Evolutionary conservation across 2,113 vertebrate genomes (phyloP), one percentile per base, ranked within the genome.

Genomic region (Regulus satrapa): DNA sequence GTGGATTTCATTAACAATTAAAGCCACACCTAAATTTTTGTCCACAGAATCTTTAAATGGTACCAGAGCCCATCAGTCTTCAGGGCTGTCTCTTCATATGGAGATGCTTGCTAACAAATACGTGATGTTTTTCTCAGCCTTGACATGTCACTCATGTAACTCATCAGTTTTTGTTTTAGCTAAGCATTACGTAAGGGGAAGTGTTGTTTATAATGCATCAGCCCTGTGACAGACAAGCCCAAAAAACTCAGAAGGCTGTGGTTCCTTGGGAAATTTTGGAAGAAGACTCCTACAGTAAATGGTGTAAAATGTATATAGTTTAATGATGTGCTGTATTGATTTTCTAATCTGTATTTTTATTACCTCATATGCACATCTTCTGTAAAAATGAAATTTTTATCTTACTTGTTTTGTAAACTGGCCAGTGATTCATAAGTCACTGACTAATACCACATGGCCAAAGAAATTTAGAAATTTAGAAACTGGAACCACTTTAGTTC

Each of bases 401-500:
- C 14, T 80, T 67, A 24, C 12, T 45, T 87, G 6, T 66, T 78
- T 36, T 69, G 25, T 45, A 72, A 59, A 18, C 9, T 36, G 74
- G 23, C 7, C 38, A 45, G 31, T 73, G 41, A 58, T 41, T 58
- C 29, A 58, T 18, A 38, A 67, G 23, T 75, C n/a, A 49, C 15
- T 55, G 14, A 0, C 0, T 41, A 69, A 38, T 23, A 34, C 25
- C 25, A 18, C 4, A 12, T 21, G 11, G 9, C 25, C 31, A 14
- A 12, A 51, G 32, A 28, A 66, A 38, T 71, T 49, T 28, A 83
- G 23, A 58, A 74, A 28, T 46, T n/a, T n/a, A n/a, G n/a, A 55
- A 79, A 41, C 8, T 46, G 29, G 43, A 76, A 59, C 10, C 4
- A 31, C 14, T 3, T 16, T 31, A 16, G 9, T 64, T 19, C 14